Percentiles rank a stretch among this genome's conserved stretches.
phyloP scores from a whole-genome alignment of 2,797 vertebrate genomes.

The Mycteria americana region DNA sequence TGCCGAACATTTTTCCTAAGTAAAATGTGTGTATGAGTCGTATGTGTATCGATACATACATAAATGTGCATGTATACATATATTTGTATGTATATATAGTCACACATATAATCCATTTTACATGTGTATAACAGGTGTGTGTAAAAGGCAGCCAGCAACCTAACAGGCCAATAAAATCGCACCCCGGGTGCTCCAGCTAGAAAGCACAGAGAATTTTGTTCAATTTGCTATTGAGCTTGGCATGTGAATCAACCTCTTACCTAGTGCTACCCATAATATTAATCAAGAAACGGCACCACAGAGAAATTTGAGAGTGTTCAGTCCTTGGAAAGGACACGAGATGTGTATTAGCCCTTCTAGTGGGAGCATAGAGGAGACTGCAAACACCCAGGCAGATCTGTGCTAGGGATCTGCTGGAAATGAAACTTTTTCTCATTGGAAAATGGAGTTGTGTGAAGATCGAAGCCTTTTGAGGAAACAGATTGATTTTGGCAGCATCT shows the following conservation, averaged over 20 bases:
- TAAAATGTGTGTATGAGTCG: background rate
- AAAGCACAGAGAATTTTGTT: background rate
- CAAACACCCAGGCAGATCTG: background rate
- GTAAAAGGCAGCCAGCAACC: background rate
- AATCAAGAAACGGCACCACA: background rate
- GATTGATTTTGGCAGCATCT: background rate
- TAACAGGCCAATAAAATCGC: background rate
- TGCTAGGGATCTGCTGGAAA: background rate
- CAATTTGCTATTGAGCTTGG: background rate
- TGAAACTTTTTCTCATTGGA: background rate
- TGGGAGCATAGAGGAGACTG: background rate
- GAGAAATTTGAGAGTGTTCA: background rate
- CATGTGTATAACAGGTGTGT: background rate
- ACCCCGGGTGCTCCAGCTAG: background rate
- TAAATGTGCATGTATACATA: background rate
- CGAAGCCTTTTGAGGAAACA: background rate
- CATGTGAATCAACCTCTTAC: background rate
- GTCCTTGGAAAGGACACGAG: background rate
- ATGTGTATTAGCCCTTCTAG: background rate
- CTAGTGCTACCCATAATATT: background rate
- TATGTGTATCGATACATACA: background rate
- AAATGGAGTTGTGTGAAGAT: background rate
- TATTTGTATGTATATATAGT: background rate
- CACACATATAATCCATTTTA: background rate
- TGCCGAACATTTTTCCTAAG: rapidly evolving